Evolutionary conservation across 2,888 invertebrate species (phyloP).

Genomic region (Lymantria dispar): DNA sequence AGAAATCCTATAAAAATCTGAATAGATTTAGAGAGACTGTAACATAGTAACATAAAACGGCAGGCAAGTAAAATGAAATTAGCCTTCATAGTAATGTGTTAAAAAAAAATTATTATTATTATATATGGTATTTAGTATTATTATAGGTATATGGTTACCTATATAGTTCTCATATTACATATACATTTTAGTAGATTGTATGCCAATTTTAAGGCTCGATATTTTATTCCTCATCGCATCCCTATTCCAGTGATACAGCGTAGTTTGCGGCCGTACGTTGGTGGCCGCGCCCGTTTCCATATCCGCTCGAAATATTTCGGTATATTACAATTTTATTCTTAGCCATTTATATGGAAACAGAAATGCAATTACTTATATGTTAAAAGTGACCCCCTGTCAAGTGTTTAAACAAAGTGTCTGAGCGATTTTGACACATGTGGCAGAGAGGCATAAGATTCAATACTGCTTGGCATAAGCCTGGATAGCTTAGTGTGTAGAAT

Average conservation of each 20-base stretch:
- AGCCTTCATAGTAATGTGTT: no score
- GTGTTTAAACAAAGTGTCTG: conserved; percentile 40
- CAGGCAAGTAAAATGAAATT: no score
- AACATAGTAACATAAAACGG: no score
- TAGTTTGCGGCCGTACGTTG: conserved; percentile 58
- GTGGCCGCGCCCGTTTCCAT: conserved; percentile 61
- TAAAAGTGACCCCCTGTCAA: conserved; percentile 41
- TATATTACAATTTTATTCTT: conserved; percentile 27
- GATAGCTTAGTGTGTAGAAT: conserved; percentile 59
- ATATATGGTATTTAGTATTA: no score
- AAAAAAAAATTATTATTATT: no score
- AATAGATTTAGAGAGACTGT: no score
- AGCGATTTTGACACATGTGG: conserved; percentile 75
- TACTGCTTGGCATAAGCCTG: conserved; percentile 77
- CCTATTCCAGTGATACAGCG: conserved; percentile 41
- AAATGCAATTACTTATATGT: conserved; percentile 30
- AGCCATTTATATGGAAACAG: conserved; percentile 13
- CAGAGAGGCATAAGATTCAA: conserved; percentile 69
- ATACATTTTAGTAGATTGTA: no score
- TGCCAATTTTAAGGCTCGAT: neutral
- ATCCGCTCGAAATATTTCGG: conserved; percentile 32
- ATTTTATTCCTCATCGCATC: conserved; percentile 13
- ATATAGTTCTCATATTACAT: no score
- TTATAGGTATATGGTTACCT: no score
- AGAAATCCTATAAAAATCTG: no score